Conservation (phyloP, 30 jellyfish, hydroid and myxozoan genomes). For the Turritopsis rubra region DNA sequence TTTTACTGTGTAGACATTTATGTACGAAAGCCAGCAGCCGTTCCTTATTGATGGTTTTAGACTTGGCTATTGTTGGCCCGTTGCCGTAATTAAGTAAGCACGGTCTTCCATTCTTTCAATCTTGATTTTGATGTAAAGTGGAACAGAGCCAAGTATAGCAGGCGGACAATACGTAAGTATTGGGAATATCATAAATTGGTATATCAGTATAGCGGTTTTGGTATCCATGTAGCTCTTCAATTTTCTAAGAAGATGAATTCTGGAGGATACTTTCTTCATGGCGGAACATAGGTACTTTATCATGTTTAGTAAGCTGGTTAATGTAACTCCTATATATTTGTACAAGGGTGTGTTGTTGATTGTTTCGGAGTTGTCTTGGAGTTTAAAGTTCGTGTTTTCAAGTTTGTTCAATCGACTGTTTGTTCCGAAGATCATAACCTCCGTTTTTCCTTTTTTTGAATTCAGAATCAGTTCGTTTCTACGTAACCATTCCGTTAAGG, state of each 20-base stretch:
- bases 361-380: neutral
- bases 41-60: neutral
- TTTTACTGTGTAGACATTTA: neutral
- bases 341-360: neutral
- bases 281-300: neutral
- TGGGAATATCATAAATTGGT: neutral
- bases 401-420: neutral
- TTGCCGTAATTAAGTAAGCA: neutral
- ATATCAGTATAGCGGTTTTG: neutral
- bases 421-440: neutral
- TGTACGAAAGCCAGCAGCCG: neutral
- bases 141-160: neutral
- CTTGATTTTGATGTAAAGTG: neutral
- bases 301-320: neutral
- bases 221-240: neutral
- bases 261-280: neutral
- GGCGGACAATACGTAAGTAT: neutral
- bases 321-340: neutral
- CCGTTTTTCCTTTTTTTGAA: neutral
- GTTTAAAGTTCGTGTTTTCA: neutral
- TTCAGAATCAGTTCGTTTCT: too few relatives aligned
- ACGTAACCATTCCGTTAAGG: too few relatives aligned
- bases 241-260: neutral
- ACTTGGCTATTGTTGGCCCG: neutral
- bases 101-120: neutral